These are phyloP conservation scores for Anomalospiza imberbis DNA, from an alignment of 2,797 vertebrate genomes.

Conservation along the genomic window DNA sequence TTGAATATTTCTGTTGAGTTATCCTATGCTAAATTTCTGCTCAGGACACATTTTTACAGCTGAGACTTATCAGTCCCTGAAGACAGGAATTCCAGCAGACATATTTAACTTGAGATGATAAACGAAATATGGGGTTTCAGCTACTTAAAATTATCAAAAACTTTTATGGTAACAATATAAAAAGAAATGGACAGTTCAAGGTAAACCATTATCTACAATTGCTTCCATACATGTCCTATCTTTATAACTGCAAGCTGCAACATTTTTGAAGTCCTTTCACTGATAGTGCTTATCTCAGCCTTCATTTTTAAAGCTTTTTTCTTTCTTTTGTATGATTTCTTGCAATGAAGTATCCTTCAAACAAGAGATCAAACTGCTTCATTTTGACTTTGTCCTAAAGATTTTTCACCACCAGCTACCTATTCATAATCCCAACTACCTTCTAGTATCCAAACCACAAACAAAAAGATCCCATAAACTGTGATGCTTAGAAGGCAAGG, in stretches of 20 bases:
- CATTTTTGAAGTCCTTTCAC: conserved; percentile 2
- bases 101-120: neutral
- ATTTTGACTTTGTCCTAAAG: neutral
- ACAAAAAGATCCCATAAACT: neutral
- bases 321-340: neutral
- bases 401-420: neutral
- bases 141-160: conserved; percentile 2
- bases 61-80: neutral
- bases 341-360: neutral
- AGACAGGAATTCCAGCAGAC: neutral
- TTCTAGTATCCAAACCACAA: neutral
- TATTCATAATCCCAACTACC: neutral
- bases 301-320: neutral
- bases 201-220: conserved; percentile 12
- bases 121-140: neutral
- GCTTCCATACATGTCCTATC: neutral
- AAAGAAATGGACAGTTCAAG: conserved; percentile 24
- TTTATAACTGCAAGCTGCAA: conserved; percentile 18
- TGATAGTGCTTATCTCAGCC: conserved; percentile 28
- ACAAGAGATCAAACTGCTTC: neutral
- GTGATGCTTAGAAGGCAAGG: neutral
- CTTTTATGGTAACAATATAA: neutral
- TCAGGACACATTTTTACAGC: neutral
- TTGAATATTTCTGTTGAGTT: neutral
- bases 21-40: neutral